These are phyloP conservation scores for Dallia pectoralis DNA, from an alignment of 2,797 vertebrate genomes.

Conservation along the genomic window DNA sequence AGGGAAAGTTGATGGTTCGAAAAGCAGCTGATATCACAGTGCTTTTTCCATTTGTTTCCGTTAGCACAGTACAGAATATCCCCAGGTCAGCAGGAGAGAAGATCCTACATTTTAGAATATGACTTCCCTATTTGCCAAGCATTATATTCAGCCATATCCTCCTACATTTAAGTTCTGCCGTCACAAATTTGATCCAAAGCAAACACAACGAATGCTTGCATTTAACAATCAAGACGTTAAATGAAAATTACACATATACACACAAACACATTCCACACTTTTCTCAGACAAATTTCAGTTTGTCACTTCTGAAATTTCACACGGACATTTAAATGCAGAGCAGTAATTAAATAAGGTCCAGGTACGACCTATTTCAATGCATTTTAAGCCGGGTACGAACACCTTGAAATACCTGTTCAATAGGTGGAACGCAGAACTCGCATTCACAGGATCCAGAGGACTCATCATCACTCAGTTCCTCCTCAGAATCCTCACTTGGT, in stretches of 20 bases:
- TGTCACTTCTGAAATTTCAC: background rate
- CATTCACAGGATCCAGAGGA: slow-evolving; percentile 68
- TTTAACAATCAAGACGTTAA: background rate
- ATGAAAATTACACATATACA: background rate
- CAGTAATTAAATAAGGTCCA: slow-evolving; percentile 6
- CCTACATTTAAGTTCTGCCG: slow-evolving; percentile 33
- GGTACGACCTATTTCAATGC: background rate
- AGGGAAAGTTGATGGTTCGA: slow-evolving; percentile 41
- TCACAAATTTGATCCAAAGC: slow-evolving; percentile 23
- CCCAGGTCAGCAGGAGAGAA: slow-evolving; percentile 34
- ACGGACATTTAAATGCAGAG: slow-evolving; percentile 4
- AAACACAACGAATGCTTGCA: slow-evolving; percentile 13
- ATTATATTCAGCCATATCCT: slow-evolving; percentile 6
- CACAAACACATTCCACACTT: background rate
- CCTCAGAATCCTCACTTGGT: slow-evolving; percentile 59
- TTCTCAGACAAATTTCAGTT: slow-evolving; percentile 7
- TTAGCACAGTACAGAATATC: slow-evolving; percentile 25
- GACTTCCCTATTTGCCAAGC: slow-evolving; percentile 49
- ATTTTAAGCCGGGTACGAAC: slow-evolving; percentile 18
- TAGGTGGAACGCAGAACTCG: slow-evolving; percentile 70
- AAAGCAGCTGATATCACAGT: slow-evolving; percentile 30
- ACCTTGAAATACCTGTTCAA: slow-evolving; percentile 63
- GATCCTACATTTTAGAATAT: slow-evolving; percentile 37
- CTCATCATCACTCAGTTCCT: slow-evolving; percentile 66
- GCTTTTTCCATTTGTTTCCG: slow-evolving; percentile 24